Evolutionary conservation across 2,113 vertebrate species (phyloP).

Genomic region (Trichechus manatus): DNA sequence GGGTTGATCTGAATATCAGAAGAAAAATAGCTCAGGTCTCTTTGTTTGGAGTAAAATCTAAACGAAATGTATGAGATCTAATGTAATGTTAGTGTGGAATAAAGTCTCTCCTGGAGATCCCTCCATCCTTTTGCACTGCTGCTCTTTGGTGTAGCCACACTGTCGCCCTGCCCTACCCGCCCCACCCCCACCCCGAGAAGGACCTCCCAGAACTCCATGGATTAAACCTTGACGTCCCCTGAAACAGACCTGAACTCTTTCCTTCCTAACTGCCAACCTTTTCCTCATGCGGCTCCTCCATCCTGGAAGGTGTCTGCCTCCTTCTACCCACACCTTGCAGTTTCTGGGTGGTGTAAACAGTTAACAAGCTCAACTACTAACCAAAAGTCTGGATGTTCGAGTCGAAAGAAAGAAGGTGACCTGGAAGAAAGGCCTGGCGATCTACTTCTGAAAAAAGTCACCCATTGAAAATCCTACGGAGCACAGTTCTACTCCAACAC

Average conservation of each 20-base stretch:
- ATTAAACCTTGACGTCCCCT: background rate
- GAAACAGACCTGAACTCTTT: background rate
- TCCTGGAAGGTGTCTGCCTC: background rate
- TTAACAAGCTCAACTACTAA: no score
- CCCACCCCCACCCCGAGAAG: no score
- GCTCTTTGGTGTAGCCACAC: background rate
- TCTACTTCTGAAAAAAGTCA: no score
- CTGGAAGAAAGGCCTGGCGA: no score
- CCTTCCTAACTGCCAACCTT: background rate
- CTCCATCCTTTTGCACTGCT: background rate
- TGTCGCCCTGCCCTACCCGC: background rate
- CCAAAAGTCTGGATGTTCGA: no score
- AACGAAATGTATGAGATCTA: background rate
- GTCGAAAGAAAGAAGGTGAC: no score
- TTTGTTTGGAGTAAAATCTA: background rate
- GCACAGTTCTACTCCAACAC: no score
- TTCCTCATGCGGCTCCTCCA: background rate
- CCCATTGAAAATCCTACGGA: no score
- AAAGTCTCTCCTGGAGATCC: background rate
- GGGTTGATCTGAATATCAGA: background rate
- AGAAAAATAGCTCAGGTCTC: background rate
- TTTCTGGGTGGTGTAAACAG: no score
- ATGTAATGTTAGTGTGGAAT: accelerated
- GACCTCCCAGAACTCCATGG: background rate
- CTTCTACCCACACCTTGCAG: no score